Percentiles rank a stretch among this genome's conserved stretches.
phyloP scores from a whole-genome alignment of 2,888 invertebrate species.

The Tetanocera ferruginea region DNA sequence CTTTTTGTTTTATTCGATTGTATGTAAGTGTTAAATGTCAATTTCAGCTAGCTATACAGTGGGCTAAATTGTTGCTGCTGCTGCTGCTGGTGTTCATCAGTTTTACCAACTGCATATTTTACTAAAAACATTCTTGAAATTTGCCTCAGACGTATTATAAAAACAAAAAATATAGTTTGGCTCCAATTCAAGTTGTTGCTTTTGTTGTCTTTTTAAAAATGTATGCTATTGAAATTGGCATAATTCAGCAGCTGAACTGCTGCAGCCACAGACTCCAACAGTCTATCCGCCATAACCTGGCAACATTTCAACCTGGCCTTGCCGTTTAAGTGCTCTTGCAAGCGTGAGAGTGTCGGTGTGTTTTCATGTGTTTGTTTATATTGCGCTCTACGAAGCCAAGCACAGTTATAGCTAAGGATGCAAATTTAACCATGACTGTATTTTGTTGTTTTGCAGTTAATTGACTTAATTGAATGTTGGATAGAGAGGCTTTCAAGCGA shows the following conservation, averaged over 20 bases:
- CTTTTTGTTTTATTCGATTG: neutral
- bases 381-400: neutral
- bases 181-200: neutral
- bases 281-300: neutral
- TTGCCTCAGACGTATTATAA: neutral
- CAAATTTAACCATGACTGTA: conserved; percentile 7
- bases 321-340: neutral
- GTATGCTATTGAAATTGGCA: conserved; percentile 6
- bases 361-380: neutral
- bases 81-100: neutral
- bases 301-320: neutral
- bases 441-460: conserved; percentile 18
- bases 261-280: neutral
- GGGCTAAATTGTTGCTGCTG: neutral
- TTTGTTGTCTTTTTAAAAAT: neutral
- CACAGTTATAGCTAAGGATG: neutral
- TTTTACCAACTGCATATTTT: no score
- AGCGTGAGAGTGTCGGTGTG: neutral
- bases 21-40: conserved; percentile 13
- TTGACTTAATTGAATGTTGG: conserved; percentile 26
- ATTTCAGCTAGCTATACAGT: neutral
- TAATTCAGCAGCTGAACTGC: neutral
- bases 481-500: neutral
- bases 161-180: neutral
- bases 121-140: neutral